Conservation (phyloP, 1,140 invertebrate species). For the Drosophila willistoni region DNA sequence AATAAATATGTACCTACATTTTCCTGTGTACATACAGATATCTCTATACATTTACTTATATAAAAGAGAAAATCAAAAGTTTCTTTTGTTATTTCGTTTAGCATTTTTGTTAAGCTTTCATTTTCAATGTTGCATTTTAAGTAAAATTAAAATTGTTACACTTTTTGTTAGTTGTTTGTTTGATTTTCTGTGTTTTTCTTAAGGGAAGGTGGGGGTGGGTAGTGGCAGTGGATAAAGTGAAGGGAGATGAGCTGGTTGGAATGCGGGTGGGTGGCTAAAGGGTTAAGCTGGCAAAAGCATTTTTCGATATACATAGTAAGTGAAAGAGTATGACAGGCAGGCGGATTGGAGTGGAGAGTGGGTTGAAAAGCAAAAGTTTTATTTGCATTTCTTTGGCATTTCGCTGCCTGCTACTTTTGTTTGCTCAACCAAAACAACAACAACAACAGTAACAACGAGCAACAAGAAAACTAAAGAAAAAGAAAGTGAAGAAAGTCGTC, state of each 20-base stretch:
- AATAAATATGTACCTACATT: too few relatives aligned
- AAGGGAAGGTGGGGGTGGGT: not conserved
- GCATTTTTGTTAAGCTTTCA: conserved; percentile 31
- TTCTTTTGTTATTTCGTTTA: not conserved
- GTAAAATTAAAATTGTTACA: conserved; percentile 59
- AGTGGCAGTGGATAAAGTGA: not conserved
- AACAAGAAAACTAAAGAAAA: conserved; percentile 19
- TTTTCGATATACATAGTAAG: conserved; percentile 25
- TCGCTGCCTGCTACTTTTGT: conserved; percentile 52
- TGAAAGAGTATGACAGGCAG: conserved; percentile 9
- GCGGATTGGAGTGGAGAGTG: not conserved
- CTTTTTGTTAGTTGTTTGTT: conserved; percentile 28
- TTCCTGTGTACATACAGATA: too few relatives aligned
- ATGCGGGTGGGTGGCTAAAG: not conserved
- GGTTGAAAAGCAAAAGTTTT: conserved; percentile 64
- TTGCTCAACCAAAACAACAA: conserved; percentile 31
- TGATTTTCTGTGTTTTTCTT: conserved; percentile 7
- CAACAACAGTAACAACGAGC: not conserved
- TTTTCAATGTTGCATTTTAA: conserved; percentile 49
- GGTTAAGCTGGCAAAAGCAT: conserved; percentile 11
- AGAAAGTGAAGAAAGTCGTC: conserved; percentile 60
- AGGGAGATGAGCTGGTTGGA: not conserved
- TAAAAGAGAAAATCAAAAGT: conserved; percentile 4
- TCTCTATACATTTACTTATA: not conserved
- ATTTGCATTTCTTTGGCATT: conserved; percentile 76